phyloP scores from a whole-genome alignment of 2,888 invertebrate genomes.

The Drosophila kanekoi region DNA sequence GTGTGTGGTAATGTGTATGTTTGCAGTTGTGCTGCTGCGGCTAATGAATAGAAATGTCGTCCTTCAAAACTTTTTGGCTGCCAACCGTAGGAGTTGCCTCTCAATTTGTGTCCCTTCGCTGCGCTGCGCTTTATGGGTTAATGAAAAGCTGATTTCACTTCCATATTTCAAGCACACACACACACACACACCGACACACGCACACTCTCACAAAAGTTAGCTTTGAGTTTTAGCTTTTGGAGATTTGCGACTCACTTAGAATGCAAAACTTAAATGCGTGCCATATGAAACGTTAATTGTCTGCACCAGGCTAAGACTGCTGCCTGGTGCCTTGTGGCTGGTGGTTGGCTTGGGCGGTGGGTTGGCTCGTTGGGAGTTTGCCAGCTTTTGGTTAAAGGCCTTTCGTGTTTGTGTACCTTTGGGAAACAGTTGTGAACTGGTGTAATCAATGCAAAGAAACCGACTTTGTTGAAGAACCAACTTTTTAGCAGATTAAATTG shows the following conservation, averaged over 20 bases:
- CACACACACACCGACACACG: conserved; percentile 27
- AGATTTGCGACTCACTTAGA: conserved; percentile 62
- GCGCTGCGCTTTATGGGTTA: conserved; percentile 52
- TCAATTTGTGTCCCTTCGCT: conserved; percentile 28
- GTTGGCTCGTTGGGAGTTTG: not conserved
- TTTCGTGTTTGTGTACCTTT: conserved; percentile 20
- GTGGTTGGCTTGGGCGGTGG: not conserved
- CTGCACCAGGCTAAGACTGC: conserved; percentile 31
- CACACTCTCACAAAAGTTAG: conserved; percentile 32
- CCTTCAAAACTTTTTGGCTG: conserved; percentile 69
- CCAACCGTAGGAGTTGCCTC: conserved; percentile 33
- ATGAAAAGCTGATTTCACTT: conserved; percentile 68
- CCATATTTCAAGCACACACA: conserved; percentile 21
- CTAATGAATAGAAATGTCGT: conserved; percentile 77
- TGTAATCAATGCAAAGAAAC: conserved; percentile 15
- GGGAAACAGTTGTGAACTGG: conserved; percentile 17
- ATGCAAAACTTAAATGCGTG: conserved; percentile 66
- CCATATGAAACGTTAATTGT: conserved; percentile 77
- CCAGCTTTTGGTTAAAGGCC: conserved; percentile 13
- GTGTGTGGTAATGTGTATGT: conserved; percentile 15
- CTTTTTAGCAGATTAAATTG: not conserved
- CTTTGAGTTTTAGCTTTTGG: conserved; percentile 59
- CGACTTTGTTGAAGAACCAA: not conserved
- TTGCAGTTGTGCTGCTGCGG: conserved; percentile 33
- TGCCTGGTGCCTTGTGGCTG: conserved; percentile 3